phyloP scores from a whole-genome alignment of 2,113 vertebrate genomes.

The Microtus richardsoni region DNA sequence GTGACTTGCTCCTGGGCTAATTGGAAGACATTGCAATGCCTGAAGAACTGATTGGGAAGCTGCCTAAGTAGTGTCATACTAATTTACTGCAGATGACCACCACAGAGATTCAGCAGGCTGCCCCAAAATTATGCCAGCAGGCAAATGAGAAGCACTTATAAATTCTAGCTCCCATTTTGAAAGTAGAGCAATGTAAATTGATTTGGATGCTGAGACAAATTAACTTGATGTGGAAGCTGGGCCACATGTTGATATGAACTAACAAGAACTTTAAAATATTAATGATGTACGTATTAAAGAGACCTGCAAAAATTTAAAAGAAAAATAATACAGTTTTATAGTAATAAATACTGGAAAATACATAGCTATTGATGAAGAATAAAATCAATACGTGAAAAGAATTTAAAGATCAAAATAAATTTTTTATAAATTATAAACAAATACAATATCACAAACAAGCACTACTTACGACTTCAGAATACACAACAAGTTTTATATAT shows the following conservation, averaged over 20 bases:
- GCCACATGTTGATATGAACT: neutral
- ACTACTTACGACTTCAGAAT: neutral
- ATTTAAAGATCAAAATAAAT: neutral
- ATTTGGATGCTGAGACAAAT: neutral
- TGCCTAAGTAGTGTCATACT: neutral
- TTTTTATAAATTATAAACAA: neutral
- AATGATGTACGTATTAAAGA: neutral
- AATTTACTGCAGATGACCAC: neutral
- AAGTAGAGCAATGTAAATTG: neutral
- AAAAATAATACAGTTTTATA: neutral
- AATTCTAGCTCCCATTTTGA: neutral
- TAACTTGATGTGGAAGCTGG: neutral
- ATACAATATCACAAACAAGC: neutral
- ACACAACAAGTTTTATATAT: neutral
- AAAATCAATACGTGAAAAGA: neutral
- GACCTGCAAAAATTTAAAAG: neutral
- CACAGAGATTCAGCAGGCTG: neutral
- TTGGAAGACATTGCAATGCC: neutral
- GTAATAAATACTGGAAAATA: neutral
- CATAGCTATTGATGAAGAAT: neutral
- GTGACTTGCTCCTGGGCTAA: neutral
- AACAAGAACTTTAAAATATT: slow-evolving; percentile 5
- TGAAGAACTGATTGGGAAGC: slow-evolving; percentile 1
- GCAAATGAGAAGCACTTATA: neutral
- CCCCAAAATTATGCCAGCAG: neutral